phyloP scores from a whole-genome alignment of 2,888 invertebrate species.

The Lysandra bellargus region DNA sequence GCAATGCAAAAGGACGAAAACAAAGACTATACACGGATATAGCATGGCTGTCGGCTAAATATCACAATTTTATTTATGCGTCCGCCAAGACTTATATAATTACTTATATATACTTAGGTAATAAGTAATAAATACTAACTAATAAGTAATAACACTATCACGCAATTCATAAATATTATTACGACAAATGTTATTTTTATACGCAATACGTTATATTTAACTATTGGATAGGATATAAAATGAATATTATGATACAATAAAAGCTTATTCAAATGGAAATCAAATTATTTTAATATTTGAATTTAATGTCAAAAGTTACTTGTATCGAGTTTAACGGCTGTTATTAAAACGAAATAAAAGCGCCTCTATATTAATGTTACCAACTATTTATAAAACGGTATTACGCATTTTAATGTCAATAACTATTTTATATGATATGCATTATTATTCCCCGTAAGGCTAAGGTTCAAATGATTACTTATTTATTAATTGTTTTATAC shows the following conservation, averaged over 20 bases:
- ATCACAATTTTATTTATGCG: background rate
- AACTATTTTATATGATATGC: background rate
- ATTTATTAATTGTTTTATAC: background rate
- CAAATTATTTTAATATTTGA: background rate
- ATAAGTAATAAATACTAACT: background rate
- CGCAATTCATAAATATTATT: background rate
- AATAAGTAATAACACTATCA: background rate
- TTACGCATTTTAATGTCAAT: background rate
- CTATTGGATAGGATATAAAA: background rate
- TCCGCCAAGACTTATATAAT: background rate
- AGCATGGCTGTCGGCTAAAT: background rate
- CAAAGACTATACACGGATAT: slow-evolving; percentile 1
- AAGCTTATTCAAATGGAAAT: background rate
- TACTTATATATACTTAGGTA: background rate
- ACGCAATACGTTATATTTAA: background rate
- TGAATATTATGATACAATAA: background rate
- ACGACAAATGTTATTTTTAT: background rate
- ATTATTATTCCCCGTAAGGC: background rate
- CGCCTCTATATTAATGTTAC: background rate
- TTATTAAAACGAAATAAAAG: background rate
- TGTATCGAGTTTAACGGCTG: background rate
- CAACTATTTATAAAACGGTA: background rate
- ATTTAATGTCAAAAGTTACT: background rate
- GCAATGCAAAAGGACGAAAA: background rate
- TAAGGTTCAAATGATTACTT: too few relatives aligned